Base-by-base conservation (phyloP, 2,113 vertebrate genomes). In the Rhegmatorhina hoffmannsi region DNA sequence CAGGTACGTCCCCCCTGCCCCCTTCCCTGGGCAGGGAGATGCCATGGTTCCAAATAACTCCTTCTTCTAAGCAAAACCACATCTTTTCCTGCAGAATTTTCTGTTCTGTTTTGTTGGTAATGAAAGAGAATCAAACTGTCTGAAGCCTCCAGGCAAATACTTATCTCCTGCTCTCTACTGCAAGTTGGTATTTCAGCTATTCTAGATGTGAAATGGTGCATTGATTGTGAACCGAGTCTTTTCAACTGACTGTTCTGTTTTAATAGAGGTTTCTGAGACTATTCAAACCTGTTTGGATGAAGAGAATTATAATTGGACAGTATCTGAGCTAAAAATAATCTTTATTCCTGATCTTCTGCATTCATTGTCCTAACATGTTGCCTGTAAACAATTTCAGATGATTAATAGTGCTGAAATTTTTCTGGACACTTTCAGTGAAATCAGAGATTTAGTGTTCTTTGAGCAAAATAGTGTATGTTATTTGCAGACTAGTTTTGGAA, bases 1-100 rank as follows among this genome's bases (percentile, higher is more conserved):
- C 99, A 99, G 99, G 99, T 99, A 98, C 87, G 38, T 56, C 34
- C 36, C 12, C 44, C 34, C 43, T 4, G 3, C 60, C 74, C 84
- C 34, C 63, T 76, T 89, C 94, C 92, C 36, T 55, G 60, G 63
- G 92, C 83, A 38, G 38, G 36, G 59, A 47, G 46, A 18, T 49
- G 81, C 50, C 6, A 19, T 68, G 59, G 60, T 81, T 91, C 70
- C 87, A 92, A 88, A 72, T 28, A 79, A n/a, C 73, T 15, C 44
- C 63, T 87, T 84, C 78, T 97, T 96, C 73, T 92, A 96, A 90
- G 95, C 79, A 83, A 92, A 97, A 92, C 68, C 91, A 94, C 85
- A 84, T 87, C 69, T 96, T 97, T 97, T 88, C 95, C 92, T 88
- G 63, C 82, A 87, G 36, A 88, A 80, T 79, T 89, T 88, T 73